Conservation (phyloP, 2,797 vertebrate genomes). For the Poecilia velifera region DNA sequence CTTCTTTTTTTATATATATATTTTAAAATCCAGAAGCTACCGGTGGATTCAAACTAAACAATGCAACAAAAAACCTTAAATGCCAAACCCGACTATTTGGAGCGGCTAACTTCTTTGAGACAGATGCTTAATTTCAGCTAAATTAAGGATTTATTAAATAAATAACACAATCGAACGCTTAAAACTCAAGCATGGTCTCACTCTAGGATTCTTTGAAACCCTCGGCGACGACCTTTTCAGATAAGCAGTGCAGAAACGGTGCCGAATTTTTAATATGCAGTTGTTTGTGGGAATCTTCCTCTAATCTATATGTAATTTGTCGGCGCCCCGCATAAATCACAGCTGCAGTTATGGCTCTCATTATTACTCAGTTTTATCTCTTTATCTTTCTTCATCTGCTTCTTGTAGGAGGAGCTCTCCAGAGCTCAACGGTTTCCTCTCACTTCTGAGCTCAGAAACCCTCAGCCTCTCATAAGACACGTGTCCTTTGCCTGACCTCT, state of each 20-base stretch:
- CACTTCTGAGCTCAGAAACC: constrained; percentile 26
- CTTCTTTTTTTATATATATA: not conserved
- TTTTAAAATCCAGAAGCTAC: not conserved
- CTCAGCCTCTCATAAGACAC: constrained; percentile 25
- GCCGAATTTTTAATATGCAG: constrained; percentile 6
- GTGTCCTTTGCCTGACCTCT: constrained; percentile 62
- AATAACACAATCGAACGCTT: not conserved
- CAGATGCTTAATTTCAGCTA: not conserved
- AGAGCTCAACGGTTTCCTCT: constrained; percentile 30
- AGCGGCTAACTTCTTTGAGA: not conserved
- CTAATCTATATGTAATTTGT: constrained; percentile 28
- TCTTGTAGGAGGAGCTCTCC: constrained; percentile 6
- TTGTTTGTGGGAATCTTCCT: constrained; percentile 14
- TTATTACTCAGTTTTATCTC: constrained; percentile 29
- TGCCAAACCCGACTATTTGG: not conserved
- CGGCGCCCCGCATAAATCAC: constrained; percentile 35
- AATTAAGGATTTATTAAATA: not conserved
- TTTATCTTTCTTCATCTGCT: constrained; percentile 33
- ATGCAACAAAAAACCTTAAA: not conserved
- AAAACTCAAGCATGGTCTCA: not conserved
- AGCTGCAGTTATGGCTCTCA: constrained; percentile 21
- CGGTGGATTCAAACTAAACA: not conserved
- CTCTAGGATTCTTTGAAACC: not conserved
- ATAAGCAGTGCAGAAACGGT: not conserved
- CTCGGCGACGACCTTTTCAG: constrained; percentile 2